A percentile compares a stretch with the other conserved stretches of the same genome.
Evolutionary conservation across 2,113 vertebrate species (phyloP).

Genomic region (Rhinoptilus africanus): DNA sequence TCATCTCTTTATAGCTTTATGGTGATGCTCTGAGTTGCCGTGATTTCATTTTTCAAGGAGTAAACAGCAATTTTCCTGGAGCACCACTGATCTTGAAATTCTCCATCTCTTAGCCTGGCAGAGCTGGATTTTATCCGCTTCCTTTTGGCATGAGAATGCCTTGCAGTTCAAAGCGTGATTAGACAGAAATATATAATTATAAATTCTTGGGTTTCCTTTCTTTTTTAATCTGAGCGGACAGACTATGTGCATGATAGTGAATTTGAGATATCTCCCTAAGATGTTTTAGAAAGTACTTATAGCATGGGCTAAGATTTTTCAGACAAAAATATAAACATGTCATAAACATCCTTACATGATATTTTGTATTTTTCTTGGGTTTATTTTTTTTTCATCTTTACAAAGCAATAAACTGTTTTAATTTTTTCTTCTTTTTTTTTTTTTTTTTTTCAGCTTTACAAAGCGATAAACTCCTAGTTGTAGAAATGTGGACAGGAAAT

Average conservation of each 20-base stretch:
- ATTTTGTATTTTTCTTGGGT: not conserved
- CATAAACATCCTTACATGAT: not conserved
- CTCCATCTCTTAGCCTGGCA: not conserved
- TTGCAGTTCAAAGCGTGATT: not conserved
- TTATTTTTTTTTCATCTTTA: not conserved
- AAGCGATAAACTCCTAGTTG: not conserved
- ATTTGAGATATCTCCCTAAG: not conserved
- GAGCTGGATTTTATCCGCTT: not conserved
- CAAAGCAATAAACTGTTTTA: not conserved
- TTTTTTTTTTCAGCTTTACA: not conserved
- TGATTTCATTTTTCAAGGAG: not conserved
- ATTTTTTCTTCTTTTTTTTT: not conserved
- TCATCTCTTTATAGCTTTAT: not conserved
- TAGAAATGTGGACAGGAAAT: conserved; percentile 42
- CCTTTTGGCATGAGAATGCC: not conserved
- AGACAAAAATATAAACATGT: not conserved
- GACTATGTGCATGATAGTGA: not conserved
- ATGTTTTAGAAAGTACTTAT: not conserved
- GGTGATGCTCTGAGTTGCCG: rapidly evolving
- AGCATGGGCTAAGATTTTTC: not conserved
- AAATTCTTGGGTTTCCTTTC: not conserved
- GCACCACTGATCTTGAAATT: not conserved
- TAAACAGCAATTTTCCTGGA: not conserved
- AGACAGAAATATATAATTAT: not conserved
- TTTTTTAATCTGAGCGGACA: not conserved